Percentiles rank a stretch among this genome's conserved stretches.
These are phyloP conservation scores for Dryobotodes eremita DNA, from an alignment of 2,888 invertebrate genomes.

Conservation along the genomic window DNA sequence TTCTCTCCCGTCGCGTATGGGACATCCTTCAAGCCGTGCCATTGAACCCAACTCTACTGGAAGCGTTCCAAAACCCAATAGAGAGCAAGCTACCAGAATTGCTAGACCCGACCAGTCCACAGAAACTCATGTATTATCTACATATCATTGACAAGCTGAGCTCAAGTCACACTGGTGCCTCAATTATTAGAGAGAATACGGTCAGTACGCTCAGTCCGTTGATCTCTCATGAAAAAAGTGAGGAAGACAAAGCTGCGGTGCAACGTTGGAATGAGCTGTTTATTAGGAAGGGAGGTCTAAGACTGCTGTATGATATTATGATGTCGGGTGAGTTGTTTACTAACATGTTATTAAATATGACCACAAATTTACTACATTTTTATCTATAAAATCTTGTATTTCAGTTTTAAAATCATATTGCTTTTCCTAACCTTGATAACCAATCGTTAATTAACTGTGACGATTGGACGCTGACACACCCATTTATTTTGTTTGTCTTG, in stretches of 20 bases:
- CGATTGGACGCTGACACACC: background rate
- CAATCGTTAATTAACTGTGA: background rate
- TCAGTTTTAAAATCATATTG: background rate
- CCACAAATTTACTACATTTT: background rate
- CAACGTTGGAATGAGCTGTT: constrained; percentile 94
- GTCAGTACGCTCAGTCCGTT: constrained; percentile 60
- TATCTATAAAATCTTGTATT: background rate
- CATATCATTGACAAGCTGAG: constrained; percentile 94
- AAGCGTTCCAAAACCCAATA: constrained; percentile 95
- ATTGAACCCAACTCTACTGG: constrained; percentile 96
- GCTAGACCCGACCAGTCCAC: constrained; percentile 96
- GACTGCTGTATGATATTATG: constrained; percentile 97
- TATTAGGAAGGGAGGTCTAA: constrained; percentile 96
- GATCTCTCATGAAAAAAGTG: constrained; percentile 76
- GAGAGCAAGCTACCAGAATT: constrained; percentile 93
- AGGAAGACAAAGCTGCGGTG: constrained; percentile 80
- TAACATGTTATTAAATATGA: background rate
- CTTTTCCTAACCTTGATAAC: background rate
- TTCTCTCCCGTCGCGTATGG: constrained; percentile 97
- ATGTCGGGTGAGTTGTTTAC: constrained; percentile 92
- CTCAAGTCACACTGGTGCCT: constrained; percentile 76
- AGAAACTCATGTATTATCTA: constrained; percentile 98
- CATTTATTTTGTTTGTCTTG: background rate
- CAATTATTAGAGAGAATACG: constrained; percentile 79
- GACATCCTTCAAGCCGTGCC: constrained; percentile 98